Conservation (phyloP, 2,113 vertebrate species). For the Laticauda laticaudata region DNA sequence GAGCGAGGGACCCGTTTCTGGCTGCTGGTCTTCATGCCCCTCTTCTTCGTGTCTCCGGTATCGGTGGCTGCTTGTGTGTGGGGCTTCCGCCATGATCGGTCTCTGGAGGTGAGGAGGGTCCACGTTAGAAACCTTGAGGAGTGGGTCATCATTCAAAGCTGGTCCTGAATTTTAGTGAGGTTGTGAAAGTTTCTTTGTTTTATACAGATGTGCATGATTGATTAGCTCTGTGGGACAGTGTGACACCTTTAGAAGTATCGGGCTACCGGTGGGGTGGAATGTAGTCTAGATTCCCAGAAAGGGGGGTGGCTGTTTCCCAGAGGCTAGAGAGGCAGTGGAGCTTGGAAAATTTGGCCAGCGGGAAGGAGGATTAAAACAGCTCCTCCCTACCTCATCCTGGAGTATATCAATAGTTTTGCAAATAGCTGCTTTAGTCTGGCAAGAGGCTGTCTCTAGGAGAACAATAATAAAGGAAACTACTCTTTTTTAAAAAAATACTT, state of each 20-base stretch:
- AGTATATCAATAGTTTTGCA: no score
- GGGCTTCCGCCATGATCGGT: conserved; percentile 97
- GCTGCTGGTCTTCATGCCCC: conserved; percentile 97
- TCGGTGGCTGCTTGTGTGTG: conserved; percentile 97
- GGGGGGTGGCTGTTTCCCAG: no score
- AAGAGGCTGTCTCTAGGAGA: no score
- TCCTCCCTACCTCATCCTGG: no score
- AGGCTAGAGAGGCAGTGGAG: no score
- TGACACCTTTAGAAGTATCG: background rate
- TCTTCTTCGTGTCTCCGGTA: conserved; percentile 97
- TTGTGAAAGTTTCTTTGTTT: background rate
- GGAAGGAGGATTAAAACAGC: no score
- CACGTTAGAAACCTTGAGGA: background rate
- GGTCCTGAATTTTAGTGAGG: background rate
- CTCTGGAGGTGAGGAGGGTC: conserved; percentile 82
- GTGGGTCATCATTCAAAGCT: background rate
- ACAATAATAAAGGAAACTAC: no score
- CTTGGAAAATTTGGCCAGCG: no score
- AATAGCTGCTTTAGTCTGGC: no score
- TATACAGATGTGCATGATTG: no score
- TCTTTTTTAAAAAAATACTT: no score
- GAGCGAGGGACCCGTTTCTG: conserved; percentile 88
- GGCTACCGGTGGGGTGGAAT: background rate
- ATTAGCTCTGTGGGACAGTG: background rate
- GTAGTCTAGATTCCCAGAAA: no score